These are phyloP conservation scores for Stigmatopora nigra DNA, from an alignment of 2,113 vertebrate species.

Conservation along the genomic window DNA sequence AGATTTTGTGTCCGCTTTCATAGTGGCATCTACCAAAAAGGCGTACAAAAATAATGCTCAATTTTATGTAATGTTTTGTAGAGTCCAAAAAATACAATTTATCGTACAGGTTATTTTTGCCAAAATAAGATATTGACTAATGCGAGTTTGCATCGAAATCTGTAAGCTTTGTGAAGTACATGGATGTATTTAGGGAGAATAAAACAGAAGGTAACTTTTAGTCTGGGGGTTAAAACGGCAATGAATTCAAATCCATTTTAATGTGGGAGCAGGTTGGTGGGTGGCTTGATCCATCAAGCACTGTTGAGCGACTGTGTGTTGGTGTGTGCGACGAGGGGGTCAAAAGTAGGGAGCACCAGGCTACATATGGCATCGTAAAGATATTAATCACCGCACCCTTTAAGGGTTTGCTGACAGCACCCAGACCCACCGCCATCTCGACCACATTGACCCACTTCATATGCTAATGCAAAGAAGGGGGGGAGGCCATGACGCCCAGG, in stretches of 20 bases:
- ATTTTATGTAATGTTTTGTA: too few species aligned
- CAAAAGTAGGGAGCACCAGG: conserved; percentile 72
- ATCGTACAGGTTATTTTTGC: too few species aligned
- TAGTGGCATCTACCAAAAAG: too few species aligned
- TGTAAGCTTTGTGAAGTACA: neutral
- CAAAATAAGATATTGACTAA: neutral
- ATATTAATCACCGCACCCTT: conserved; percentile 90
- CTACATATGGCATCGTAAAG: conserved; percentile 92
- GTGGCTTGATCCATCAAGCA: conserved; percentile 55
- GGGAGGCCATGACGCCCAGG: conserved; percentile 70
- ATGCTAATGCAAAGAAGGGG: conserved; percentile 80
- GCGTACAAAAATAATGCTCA: too few species aligned
- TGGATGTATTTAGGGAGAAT: neutral
- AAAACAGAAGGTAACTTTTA: neutral
- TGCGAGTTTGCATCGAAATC: neutral
- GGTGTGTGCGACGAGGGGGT: conserved; percentile 38
- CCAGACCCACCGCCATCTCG: conserved; percentile 72
- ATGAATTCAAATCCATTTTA: conserved; percentile 18
- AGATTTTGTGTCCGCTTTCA: too few species aligned
- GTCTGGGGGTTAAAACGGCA: neutral
- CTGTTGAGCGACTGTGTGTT: conserved; percentile 13
- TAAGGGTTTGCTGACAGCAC: conserved; percentile 85
- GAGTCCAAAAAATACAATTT: too few species aligned
- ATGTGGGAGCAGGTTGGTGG: conserved; percentile 53
- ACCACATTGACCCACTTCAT: conserved; percentile 82